Percentiles rank a stretch among this genome's conserved stretches.
Conservation (phyloP, 2,113 vertebrate genomes). For the Ictalurus furcatus region DNA sequence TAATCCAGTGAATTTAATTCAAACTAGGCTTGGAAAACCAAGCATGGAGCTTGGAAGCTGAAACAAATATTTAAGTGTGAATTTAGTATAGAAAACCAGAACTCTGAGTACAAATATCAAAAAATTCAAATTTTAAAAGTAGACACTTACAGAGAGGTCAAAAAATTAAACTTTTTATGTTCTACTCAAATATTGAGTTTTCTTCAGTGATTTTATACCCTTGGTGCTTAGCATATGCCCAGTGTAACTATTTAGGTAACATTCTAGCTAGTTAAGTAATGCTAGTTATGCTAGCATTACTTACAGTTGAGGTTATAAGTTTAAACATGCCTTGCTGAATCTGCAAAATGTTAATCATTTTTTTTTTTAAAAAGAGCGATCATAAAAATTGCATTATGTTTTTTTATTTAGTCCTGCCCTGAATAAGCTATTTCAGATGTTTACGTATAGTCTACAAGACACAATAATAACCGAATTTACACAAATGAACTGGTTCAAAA, state of each 20-base stretch:
- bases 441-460: no score
- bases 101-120: not conserved
- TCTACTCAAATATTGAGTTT: not conserved
- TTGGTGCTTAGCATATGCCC: not conserved
- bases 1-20: constrained; percentile 13
- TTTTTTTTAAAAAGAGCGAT: no score
- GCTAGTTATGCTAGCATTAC: not conserved
- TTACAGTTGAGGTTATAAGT: no score
- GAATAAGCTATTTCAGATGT: no score
- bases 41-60: not conserved
- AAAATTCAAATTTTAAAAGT: not conserved
- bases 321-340: no score
- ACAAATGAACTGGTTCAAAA: no score
- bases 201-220: not conserved
- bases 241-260: not conserved
- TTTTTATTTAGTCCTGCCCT: no score
- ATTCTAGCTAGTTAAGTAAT: not conserved
- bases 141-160: not conserved
- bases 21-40: not conserved
- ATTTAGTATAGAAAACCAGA: not conserved
- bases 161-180: not conserved
- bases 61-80: not conserved
- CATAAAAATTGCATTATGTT: no score
- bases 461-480: no score
- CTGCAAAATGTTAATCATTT: no score